Conservation (phyloP, 2,113 vertebrate genomes). For the Lampris incognitus region DNA sequence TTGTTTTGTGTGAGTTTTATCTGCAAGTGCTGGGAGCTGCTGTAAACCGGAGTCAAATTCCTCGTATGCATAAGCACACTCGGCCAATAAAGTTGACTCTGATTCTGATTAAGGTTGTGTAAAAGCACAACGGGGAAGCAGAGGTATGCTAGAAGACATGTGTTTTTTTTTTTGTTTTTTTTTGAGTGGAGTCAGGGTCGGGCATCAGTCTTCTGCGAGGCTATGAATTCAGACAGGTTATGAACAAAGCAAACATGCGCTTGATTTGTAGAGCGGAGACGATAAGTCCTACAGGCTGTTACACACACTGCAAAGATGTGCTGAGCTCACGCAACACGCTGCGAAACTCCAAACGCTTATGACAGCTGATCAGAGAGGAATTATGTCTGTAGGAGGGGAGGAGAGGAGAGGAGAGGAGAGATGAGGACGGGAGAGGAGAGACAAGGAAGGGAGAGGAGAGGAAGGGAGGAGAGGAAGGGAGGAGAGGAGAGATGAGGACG, state of each 20-base stretch:
- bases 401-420: no score
- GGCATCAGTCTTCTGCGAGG: neutral
- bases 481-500: no score
- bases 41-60: no score
- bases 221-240: constrained; percentile 14
- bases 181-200: neutral
- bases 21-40: no score
- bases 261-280: constrained; percentile 21
- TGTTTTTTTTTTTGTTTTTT: neutral
- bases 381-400: neutral
- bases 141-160: no score
- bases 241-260: constrained; percentile 9
- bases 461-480: neutral
- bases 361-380: neutral
- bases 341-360: neutral
- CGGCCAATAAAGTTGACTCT: no score
- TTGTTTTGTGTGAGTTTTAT: no score
- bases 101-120: no score
- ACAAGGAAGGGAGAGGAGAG: neutral
- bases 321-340: constrained; percentile 20
- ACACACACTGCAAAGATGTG: neutral
- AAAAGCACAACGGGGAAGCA: no score
- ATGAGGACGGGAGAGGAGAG: no score
- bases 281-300: neutral
- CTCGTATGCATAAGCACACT: no score